Evolutionary conservation across 2,797 vertebrate genomes (phyloP), one percentile per base, ranked within the genome.

Genomic region (Crenuchus spilurus): DNA sequence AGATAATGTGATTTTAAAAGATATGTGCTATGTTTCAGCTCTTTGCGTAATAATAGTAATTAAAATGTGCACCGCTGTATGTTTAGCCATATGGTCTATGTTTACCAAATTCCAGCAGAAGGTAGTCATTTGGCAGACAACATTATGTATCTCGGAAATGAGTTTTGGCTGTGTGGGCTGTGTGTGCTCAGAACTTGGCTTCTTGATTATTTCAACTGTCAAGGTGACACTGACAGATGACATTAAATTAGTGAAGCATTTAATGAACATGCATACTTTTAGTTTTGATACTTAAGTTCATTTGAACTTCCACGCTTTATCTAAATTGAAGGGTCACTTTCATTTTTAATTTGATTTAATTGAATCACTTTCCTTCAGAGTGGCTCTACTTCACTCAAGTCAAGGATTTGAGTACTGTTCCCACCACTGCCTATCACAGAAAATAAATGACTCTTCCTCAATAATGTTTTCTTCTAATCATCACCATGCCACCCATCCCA

Each of bases 391-490:
- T 72, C 48, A 64, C 37, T 30, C 16, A 8, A 6, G 35, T 44
- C 26, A 64, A 64, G 49, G 41, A 72, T 55, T 14, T 44, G 13
- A 28, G 1, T 7, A 9, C 5, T 55, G 7, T 63, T 62, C 33
- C 11, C 26, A 63, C 60, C 33, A 20, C 22, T 49, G 55, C 42
- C 24, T 55, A 28, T 69, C 14, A 37, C 63, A 37, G 49, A 2
- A 42, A 35, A 73, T 70, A 49, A 66, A 74, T 62, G 33, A 42
- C 31, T 39, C 35, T 28, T 68, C 22, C 62, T 28, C 52, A 37
- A 39, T 55, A 60, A 65, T 68, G 58, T 67, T 70, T 64, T 66
- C 37, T 70, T 22, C 64, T 72, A 48, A 66, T 66, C 24, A 0
- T 33, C 51, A 57, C 54, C 33, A 30, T 63, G 22, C 24, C 22